These are phyloP conservation scores for Rallus limicola DNA, from an alignment of 2,113 vertebrate species.

Conservation along the genomic window DNA sequence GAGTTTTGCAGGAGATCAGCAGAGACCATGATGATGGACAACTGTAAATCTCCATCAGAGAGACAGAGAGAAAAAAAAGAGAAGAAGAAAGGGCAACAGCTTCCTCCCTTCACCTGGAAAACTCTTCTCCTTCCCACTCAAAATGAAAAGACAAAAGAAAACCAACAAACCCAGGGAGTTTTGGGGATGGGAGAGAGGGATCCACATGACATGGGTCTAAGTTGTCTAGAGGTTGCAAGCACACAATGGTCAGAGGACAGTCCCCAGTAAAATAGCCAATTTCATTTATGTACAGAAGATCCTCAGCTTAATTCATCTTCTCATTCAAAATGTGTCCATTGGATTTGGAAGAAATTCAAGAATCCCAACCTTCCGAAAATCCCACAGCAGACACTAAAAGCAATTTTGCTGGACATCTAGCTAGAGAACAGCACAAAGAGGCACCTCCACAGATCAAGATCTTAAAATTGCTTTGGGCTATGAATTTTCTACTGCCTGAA, in stretches of 20 bases:
- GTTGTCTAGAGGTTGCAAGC: neutral
- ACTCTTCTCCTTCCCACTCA: neutral
- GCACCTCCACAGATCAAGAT: neutral
- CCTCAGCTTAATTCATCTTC: neutral
- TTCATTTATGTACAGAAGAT: neutral
- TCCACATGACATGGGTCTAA: neutral
- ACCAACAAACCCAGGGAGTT: neutral
- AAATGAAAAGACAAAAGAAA: neutral
- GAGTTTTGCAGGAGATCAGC: neutral
- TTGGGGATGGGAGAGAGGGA: neutral
- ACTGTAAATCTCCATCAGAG: neutral
- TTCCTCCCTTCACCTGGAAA: neutral
- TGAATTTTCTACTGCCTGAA: neutral
- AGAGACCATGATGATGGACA: neutral
- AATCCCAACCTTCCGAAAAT: neutral
- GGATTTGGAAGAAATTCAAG: neutral
- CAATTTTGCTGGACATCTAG: neutral
- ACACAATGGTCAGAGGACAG: neutral
- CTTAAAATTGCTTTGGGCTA: neutral
- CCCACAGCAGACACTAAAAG: neutral
- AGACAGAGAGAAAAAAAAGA: neutral
- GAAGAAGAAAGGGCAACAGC: neutral
- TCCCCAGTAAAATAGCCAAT: neutral
- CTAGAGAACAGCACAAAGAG: neutral
- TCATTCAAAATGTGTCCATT: neutral